Conservation (phyloP, 30 jellyfish, hydroid and myxozoan species). For the Aurelia sp. region DNA sequence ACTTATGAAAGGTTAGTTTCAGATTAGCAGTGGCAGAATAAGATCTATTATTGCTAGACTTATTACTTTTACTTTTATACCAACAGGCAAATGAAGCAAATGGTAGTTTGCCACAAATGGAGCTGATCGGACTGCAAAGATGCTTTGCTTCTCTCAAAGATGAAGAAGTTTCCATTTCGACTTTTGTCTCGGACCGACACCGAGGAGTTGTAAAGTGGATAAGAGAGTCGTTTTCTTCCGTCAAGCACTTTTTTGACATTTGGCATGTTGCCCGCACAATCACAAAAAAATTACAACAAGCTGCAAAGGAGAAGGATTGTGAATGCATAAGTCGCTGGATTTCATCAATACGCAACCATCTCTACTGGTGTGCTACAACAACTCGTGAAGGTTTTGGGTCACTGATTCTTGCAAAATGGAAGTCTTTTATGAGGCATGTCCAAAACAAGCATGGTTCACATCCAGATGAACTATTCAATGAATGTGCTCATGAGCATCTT, state of each 20-base stretch:
- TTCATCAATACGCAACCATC: conserved; percentile 27
- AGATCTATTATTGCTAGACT: too few relatives aligned
- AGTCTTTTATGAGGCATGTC: conserved; percentile 31
- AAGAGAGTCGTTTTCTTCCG: background rate
- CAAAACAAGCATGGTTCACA: conserved; percentile 19
- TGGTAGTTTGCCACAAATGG: background rate
- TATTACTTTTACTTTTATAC: too few relatives aligned
- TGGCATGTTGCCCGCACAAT: conserved; percentile 62
- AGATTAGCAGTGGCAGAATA: too few relatives aligned
- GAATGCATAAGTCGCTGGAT: conserved; percentile 9
- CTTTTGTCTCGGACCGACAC: conserved; percentile 40
- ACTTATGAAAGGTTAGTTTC: too few relatives aligned
- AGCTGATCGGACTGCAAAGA: conserved; percentile 24
- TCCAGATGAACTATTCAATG: conserved; percentile 23
- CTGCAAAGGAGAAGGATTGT: conserved; percentile 27
- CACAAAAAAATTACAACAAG: conserved; percentile 31
- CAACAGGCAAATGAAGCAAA: too few relatives aligned
- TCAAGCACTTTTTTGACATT: conserved; percentile 27
- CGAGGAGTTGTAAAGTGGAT: conserved; percentile 41
- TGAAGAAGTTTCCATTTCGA: background rate
- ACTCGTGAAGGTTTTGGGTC: conserved; percentile 21
- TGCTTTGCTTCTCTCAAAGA: background rate
- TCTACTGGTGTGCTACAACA: conserved; percentile 34
- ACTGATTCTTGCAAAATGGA: conserved; percentile 43
- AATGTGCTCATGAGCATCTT: conserved; percentile 28